phyloP scores from a whole-genome alignment of 30 jellyfish, hydroid and myxozoan genomes.

The Cassiopea xamachana region DNA sequence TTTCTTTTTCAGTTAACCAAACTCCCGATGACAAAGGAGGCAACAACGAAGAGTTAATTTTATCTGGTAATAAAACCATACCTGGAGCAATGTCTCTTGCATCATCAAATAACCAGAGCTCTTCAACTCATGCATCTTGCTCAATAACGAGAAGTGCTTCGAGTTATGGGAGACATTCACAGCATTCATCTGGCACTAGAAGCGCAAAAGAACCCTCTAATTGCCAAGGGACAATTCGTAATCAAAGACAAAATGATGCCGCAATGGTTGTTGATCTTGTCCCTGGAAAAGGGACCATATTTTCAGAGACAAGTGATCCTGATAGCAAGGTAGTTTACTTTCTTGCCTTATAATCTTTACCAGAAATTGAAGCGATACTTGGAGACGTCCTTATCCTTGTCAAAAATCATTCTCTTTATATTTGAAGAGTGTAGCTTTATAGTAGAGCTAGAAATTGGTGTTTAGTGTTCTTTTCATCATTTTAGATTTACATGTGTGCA shows the following conservation, averaged over 20 bases:
- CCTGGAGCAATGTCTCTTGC: not conserved
- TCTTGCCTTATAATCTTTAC: not conserved
- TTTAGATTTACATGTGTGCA: conserved; percentile 82
- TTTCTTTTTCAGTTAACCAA: not conserved
- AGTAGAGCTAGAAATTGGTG: not conserved
- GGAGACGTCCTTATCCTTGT: not conserved
- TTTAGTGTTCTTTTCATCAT: not conserved
- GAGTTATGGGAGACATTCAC: not conserved
- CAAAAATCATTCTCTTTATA: not conserved
- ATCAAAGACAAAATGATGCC: not conserved
- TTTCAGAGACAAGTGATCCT: not conserved
- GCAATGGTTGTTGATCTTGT: conserved; percentile 18
- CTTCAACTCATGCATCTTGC: not conserved
- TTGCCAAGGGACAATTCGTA: not conserved
- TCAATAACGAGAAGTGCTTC: not conserved
- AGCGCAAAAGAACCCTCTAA: not conserved
- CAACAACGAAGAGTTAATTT: not conserved
- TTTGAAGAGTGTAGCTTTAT: no score
- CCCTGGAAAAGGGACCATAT: not conserved
- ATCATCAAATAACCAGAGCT: not conserved
- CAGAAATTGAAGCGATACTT: not conserved
- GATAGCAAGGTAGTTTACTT: not conserved
- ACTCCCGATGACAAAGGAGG: not conserved
- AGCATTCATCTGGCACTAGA: not conserved
- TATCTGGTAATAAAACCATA: not conserved